Evolutionary conservation across 2,888 invertebrate genomes (phyloP).

Genomic region (Temnothorax unifasciatus): DNA sequence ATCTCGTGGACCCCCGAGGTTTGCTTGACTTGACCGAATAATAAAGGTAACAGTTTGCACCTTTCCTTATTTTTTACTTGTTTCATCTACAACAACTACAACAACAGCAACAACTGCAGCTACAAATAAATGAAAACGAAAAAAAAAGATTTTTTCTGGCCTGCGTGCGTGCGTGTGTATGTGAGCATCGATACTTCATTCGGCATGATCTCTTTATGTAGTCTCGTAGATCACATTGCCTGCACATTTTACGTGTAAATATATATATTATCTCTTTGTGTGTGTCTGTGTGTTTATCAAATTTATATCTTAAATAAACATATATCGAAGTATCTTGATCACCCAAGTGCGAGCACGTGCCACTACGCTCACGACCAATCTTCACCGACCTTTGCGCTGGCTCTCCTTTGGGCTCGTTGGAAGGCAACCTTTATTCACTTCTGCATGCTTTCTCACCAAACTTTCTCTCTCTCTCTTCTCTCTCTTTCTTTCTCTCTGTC

Average conservation of each 20-base stretch:
- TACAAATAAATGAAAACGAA: constrained; percentile 62
- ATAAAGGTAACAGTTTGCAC: constrained; percentile 90
- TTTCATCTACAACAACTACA: constrained; percentile 65
- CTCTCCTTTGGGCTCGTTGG: constrained; percentile 77
- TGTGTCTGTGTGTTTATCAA: constrained; percentile 47
- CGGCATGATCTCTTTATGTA: constrained; percentile 70
- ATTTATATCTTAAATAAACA: constrained; percentile 59
- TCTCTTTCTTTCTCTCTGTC: constrained; percentile 43
- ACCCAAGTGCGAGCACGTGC: constrained; percentile 76
- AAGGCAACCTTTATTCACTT: constrained; percentile 76
- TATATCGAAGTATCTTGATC: constrained; percentile 66
- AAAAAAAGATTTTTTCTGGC: constrained; percentile 77
- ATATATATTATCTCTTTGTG: constrained; percentile 30
- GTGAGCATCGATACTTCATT: constrained; percentile 74
- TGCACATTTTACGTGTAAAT: constrained; percentile 68
- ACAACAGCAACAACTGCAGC: constrained; percentile 54
- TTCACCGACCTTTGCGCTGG: constrained; percentile 74
- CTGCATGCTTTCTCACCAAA: constrained; percentile 72
- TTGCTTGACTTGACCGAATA: constrained; percentile 87
- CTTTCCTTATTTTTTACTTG: constrained; percentile 86
- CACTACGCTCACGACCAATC: constrained; percentile 74
- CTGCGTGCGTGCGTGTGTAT: constrained; percentile 77
- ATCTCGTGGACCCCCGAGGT: constrained; percentile 87
- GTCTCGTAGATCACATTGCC: constrained; percentile 68
- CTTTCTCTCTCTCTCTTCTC: constrained; percentile 64